Evolutionary conservation across 1,140 invertebrate genomes (phyloP).

Genomic region (Rhagoletis zephyria): DNA sequence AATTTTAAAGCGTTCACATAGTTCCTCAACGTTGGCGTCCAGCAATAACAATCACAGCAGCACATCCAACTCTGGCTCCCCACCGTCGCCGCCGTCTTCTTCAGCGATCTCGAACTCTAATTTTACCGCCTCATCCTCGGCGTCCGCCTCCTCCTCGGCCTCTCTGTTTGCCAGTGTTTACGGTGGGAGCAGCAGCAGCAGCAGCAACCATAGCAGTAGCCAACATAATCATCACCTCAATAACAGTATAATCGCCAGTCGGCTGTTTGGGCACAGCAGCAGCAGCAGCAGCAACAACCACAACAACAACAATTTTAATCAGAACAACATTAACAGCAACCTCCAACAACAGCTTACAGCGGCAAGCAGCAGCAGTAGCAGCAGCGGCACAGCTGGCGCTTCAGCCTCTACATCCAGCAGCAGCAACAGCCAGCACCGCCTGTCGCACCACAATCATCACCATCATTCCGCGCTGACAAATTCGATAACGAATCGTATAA

Average conservation of each 20-base stretch:
- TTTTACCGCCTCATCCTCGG: neutral
- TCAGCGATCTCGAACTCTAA: constrained; percentile 41
- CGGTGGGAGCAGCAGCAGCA: constrained; percentile 59
- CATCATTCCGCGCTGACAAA: constrained; percentile 70
- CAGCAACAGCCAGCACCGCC: constrained; percentile 53
- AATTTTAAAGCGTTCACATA: constrained; percentile 69
- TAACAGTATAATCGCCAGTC: constrained; percentile 50
- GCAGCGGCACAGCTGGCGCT: constrained; percentile 62
- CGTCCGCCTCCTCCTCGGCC: neutral
- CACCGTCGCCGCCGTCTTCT: constrained; percentile 25
- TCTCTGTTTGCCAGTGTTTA: constrained; percentile 57
- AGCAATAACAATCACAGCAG: constrained; percentile 64
- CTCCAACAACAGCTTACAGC: constrained; percentile 34
- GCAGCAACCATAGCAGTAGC: neutral
- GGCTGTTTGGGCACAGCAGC: constrained; percentile 37
- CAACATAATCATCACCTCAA: neutral
- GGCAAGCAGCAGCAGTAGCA: constrained; percentile 66
- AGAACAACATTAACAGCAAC: constrained; percentile 63
- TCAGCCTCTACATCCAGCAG: constrained; percentile 59
- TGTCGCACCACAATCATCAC: constrained; percentile 58
- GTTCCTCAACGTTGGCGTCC: constrained; percentile 60
- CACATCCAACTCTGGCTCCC: constrained; percentile 52
- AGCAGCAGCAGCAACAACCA: neutral
- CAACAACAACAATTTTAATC: neutral
- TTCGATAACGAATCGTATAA: constrained; percentile 72